Conservation (phyloP, 2,113 vertebrate genomes). For the Sisor rabdophorus region DNA sequence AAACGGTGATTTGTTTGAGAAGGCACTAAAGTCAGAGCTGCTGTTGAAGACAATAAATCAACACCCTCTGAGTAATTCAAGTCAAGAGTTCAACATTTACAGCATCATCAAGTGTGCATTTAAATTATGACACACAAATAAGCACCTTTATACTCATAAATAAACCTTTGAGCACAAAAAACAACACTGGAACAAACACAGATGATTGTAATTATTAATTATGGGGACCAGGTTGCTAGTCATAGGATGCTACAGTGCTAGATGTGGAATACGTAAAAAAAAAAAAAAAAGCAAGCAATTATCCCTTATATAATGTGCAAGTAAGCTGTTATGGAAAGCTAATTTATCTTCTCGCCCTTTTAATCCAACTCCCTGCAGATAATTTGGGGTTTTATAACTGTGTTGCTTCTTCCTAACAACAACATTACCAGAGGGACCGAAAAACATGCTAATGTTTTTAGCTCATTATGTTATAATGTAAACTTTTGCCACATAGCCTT, state of each 20-base stretch:
- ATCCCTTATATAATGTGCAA: slow-evolving; percentile 18
- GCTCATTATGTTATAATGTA: slow-evolving; percentile 21
- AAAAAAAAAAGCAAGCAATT: slow-evolving; percentile 1
- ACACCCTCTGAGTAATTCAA: background rate
- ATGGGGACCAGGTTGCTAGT: background rate
- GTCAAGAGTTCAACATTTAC: background rate
- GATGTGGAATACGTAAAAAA: background rate
- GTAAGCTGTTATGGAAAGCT: slow-evolving; percentile 14
- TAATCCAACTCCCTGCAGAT: slow-evolving; percentile 21
- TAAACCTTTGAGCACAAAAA: background rate
- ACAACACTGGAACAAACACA: slow-evolving; percentile 6
- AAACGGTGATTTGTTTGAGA: background rate
- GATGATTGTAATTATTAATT: background rate
- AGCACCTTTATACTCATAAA: background rate
- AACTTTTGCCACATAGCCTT: slow-evolving; percentile 13
- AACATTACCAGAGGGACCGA: background rate
- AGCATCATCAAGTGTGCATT: too few species aligned
- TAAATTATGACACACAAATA: background rate
- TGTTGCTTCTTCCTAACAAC: background rate
- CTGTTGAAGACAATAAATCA: background rate
- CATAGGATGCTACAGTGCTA: background rate
- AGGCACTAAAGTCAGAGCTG: background rate
- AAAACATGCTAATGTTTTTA: slow-evolving; percentile 17
- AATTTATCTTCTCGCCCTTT: slow-evolving; percentile 15
- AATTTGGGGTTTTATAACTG: slow-evolving; percentile 8